Evolutionary conservation across 1,140 invertebrate genomes (phyloP).

Genomic region (Wasmannia auropunctata): DNA sequence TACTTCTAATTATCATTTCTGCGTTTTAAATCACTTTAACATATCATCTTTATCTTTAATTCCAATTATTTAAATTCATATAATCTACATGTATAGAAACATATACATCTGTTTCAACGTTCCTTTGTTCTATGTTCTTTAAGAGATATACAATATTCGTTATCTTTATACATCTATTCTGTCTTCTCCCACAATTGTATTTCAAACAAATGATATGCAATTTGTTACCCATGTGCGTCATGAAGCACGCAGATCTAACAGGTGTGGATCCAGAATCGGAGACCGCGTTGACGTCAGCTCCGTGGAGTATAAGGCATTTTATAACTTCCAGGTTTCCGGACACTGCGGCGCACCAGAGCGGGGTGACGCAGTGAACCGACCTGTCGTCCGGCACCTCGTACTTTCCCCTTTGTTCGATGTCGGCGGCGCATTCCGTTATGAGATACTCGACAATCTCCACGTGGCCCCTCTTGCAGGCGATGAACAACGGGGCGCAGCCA

Average conservation of each 20-base stretch:
- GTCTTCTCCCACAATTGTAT: not conserved
- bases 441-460: conserved; percentile 96
- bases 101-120: too few relatives aligned
- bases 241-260: conserved; percentile 96
- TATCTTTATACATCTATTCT: not conserved
- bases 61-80: not conserved
- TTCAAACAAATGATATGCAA: not conserved
- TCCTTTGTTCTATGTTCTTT: too few relatives aligned
- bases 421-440: conserved; percentile 91
- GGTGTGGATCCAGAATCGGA: conserved; percentile 96
- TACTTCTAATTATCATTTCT: not conserved
- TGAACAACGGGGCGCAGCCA: conserved; percentile 94
- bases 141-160: not conserved
- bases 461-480: conserved; percentile 93
- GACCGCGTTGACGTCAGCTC: conserved; percentile 93
- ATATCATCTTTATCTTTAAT: not conserved
- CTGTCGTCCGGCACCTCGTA: conserved; percentile 90
- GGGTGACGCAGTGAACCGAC: conserved; percentile 93
- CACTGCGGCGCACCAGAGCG: conserved; percentile 97
- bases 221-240: conserved; percentile 92
- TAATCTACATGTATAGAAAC: not conserved
- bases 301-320: conserved; percentile 91
- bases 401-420: conserved; percentile 93
- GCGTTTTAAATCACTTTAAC: not conserved
- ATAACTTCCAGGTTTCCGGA: conserved; percentile 93